These are phyloP conservation scores for Caenorhabditis sp. DNA, from an alignment of 2,888 invertebrate genomes.

Conservation along the genomic window DNA sequence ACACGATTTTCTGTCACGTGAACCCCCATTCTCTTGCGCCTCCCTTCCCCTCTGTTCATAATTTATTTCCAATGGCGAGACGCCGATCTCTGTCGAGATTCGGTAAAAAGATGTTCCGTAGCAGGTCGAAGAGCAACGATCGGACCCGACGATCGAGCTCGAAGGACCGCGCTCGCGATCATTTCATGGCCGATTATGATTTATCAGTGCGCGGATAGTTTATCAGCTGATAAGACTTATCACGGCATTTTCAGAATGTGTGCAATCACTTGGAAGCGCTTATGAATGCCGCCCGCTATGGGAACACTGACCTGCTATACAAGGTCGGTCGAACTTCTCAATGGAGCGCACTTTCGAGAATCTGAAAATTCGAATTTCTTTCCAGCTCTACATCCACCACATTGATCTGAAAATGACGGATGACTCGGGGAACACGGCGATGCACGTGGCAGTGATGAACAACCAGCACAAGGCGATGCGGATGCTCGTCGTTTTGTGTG, in stretches of 20 bases:
- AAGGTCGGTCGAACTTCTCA: conserved; percentile 25
- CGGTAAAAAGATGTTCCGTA: conserved; percentile 54
- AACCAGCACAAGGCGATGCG: conserved; percentile 56
- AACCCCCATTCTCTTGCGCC: neutral
- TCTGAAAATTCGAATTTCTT: too few relatives aligned
- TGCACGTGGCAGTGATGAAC: conserved; percentile 68
- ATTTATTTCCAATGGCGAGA: conserved; percentile 45
- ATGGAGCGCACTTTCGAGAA: neutral
- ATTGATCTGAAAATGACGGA: conserved; percentile 60
- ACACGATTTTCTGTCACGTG: neutral
- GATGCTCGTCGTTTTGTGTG: conserved; percentile 64
- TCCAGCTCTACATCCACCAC: conserved; percentile 59
- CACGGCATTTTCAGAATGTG: conserved; percentile 53
- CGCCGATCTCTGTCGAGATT: conserved; percentile 46
- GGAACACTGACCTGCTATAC: conserved; percentile 61
- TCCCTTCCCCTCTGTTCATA: too few relatives aligned
- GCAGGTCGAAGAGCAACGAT: conserved; percentile 50
- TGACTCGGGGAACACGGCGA: conserved; percentile 67
- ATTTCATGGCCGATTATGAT: conserved; percentile 54
- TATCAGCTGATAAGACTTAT: neutral
- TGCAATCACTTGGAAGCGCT: conserved; percentile 62
- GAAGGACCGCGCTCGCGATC: conserved; percentile 48
- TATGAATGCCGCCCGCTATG: conserved; percentile 62
- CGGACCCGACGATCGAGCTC: conserved; percentile 14
- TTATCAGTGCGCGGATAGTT: conserved; percentile 29